Evolutionary conservation across 2,888 invertebrate species (phyloP).

Genomic region (Timandra comae): DNA sequence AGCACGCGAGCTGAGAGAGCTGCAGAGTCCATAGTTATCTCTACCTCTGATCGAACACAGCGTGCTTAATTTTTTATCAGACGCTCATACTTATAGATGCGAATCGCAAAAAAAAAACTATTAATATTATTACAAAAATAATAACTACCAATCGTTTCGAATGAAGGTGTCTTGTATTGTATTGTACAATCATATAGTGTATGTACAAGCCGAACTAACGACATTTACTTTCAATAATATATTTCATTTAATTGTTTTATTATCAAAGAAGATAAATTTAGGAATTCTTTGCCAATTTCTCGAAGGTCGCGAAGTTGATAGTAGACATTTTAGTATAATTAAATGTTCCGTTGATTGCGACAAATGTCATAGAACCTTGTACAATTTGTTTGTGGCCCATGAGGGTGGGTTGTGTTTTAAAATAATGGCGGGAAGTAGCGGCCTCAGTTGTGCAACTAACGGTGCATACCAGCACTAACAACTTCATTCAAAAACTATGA

Average conservation of each 20-base stretch:
- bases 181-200: no score
- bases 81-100: no score
- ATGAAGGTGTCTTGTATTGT: no score
- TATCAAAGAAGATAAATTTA: slow-evolving; percentile 3
- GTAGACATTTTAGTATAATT: not conserved
- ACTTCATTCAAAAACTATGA: no score
- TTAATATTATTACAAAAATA: no score
- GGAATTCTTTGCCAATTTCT: not conserved
- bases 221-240: no score
- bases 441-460: slow-evolving; percentile 13
- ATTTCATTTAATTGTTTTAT: slow-evolving; percentile 22
- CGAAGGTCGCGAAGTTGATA: not conserved
- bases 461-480: not conserved
- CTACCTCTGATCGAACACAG: slow-evolving; percentile 25
- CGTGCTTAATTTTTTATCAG: slow-evolving; percentile 22
- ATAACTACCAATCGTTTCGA: no score
- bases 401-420: slow-evolving; percentile 5
- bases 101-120: no score
- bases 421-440: slow-evolving; percentile 32
- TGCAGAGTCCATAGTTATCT: slow-evolving; percentile 27
- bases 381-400: slow-evolving; percentile 2
- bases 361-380: no score
- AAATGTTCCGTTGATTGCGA: no score
- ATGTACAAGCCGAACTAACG: no score
- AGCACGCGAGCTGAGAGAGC: slow-evolving; percentile 29